These are phyloP conservation scores for Diglossa brunneiventris DNA, from an alignment of 2,113 vertebrate genomes.

Conservation along the genomic window DNA sequence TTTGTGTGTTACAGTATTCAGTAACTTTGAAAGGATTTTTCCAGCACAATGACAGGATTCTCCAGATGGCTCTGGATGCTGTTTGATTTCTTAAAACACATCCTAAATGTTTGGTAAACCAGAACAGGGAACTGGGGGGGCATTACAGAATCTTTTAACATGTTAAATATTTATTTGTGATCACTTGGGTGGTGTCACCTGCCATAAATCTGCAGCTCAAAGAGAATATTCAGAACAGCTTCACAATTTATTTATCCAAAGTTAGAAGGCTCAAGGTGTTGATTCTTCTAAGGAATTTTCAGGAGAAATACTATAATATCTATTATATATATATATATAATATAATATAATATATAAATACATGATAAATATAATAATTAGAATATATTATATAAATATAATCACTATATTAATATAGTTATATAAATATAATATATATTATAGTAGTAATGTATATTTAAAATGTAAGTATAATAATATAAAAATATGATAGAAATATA, in stretches of 20 bases:
- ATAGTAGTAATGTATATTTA: too few relatives aligned
- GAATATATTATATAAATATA: too few relatives aligned
- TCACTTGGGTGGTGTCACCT: neutral
- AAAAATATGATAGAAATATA: too few relatives aligned
- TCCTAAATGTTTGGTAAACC: neutral
- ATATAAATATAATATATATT: too few relatives aligned
- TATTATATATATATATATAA: too few relatives aligned
- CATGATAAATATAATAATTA: too few relatives aligned
- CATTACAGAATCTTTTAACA: neutral
- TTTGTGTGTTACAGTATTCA: neutral
- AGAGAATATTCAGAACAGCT: neutral
- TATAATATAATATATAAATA: too few relatives aligned
- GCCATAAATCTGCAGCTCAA: neutral
- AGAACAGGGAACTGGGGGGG: neutral
- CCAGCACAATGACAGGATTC: neutral
- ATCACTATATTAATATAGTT: too few relatives aligned
- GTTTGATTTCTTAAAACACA: neutral
- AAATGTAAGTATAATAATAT: too few relatives aligned
- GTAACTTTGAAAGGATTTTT: neutral
- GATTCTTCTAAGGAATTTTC: neutral
- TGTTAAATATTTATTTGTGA: accelerated
- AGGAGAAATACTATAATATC: neutral
- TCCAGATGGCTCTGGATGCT: neutral
- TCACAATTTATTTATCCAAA: neutral
- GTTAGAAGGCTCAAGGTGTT: neutral